phyloP scores from a whole-genome alignment of 2,888 invertebrate genomes.

The Drosophila algonquin region DNA sequence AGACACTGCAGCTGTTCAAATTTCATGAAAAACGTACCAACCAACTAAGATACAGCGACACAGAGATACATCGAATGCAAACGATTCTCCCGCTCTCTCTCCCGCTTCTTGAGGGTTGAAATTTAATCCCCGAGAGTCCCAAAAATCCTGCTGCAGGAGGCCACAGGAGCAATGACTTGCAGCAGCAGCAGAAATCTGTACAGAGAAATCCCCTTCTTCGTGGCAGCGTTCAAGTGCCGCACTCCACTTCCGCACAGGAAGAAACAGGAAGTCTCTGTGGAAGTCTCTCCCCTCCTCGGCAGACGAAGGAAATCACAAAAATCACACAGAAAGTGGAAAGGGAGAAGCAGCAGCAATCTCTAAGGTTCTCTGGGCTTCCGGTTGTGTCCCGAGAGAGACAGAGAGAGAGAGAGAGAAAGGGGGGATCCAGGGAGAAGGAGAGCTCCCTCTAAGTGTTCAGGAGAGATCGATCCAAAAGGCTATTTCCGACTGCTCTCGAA shows the following conservation, averaged over 20 bases:
- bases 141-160: neutral
- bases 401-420: conserved; percentile 7
- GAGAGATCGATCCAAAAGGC: conserved; percentile 30
- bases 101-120: conserved; percentile 61
- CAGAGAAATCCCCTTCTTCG: conserved; percentile 34
- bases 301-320: conserved; percentile 11
- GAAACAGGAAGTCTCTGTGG: conserved; percentile 37
- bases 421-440: conserved; percentile 9
- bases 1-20: conserved; percentile 77
- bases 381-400: conserved; percentile 49
- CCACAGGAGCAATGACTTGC: conserved; percentile 47
- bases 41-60: conserved; percentile 32
- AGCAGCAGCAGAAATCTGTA: conserved; percentile 56
- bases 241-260: conserved; percentile 45
- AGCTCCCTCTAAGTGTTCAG: conserved; percentile 1
- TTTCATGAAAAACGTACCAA: conserved; percentile 53
- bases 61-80: conserved; percentile 26
- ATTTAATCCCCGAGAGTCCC: conserved; percentile 58
- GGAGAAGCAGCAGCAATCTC: conserved; percentile 44
- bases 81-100: conserved; percentile 26
- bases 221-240: conserved; percentile 42
- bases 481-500: neutral
- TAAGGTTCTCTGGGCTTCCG: conserved; percentile 49
- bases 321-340: conserved; percentile 55
- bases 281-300: conserved; percentile 20